These are phyloP conservation scores for Crepidodera aurea DNA, from an alignment of 2,888 invertebrate genomes.

Conservation along the genomic window DNA sequence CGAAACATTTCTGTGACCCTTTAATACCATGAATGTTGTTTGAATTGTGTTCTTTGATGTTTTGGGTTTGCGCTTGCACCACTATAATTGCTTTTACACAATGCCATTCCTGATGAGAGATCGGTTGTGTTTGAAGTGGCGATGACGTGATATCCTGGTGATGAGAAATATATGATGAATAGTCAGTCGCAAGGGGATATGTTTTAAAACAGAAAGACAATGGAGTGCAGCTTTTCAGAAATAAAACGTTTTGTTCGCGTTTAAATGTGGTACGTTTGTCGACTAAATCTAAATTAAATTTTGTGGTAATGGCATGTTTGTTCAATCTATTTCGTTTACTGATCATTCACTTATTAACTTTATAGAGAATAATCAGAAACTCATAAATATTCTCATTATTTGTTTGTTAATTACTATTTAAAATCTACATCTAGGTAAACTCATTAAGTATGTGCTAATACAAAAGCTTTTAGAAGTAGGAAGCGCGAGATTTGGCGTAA, in stretches of 20 bases:
- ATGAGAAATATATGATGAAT: constrained; percentile 27
- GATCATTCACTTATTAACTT: too few relatives aligned
- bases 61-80: constrained; percentile 13
- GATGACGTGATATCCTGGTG: constrained; percentile 18
- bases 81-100: constrained; percentile 24
- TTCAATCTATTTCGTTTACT: too few relatives aligned
- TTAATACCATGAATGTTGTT: constrained; percentile 25
- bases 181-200: constrained; percentile 14
- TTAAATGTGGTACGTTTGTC: background rate
- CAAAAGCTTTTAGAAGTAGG: too few relatives aligned
- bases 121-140: constrained; percentile 16
- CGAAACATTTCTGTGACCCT: constrained; percentile 13
- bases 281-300: constrained; percentile 7
- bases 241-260: constrained; percentile 2
- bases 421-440: too few relatives aligned
- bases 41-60: constrained; percentile 20
- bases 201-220: constrained; percentile 14
- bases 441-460: too few relatives aligned
- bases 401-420: too few relatives aligned
- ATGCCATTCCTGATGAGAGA: constrained; percentile 19
- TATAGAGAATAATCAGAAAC: too few relatives aligned
- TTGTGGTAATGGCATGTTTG: too few relatives aligned
- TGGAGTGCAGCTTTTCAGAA: constrained; percentile 7
- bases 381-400: too few relatives aligned
- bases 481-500: too few relatives aligned